phyloP scores from a whole-genome alignment of 2,888 invertebrate genomes.

The Hemicrepidius hirtus region DNA sequence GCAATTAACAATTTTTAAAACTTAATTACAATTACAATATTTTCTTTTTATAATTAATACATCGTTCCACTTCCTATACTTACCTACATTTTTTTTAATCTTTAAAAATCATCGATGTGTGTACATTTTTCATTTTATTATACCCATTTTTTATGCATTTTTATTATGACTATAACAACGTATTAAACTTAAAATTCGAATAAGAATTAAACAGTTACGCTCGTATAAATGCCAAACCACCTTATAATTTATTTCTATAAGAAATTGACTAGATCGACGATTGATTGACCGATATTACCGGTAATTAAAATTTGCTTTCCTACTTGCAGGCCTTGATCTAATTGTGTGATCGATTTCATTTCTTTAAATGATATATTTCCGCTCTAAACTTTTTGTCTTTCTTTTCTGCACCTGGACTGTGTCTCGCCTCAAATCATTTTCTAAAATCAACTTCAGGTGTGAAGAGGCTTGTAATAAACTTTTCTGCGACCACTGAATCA shows the following conservation, averaged over 20 bases:
- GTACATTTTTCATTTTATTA: constrained; percentile 17
- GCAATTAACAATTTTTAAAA: constrained; percentile 43
- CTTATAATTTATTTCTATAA: constrained; percentile 12
- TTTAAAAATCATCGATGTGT: constrained; percentile 26
- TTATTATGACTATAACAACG: constrained; percentile 9
- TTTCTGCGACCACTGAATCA: constrained; percentile 11
- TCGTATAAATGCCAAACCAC: constrained; percentile 8
- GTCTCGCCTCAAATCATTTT: neutral
- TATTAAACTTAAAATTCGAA: constrained; percentile 3
- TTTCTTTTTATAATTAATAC: constrained; percentile 50
- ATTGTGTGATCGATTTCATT: constrained; percentile 23
- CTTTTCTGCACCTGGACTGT: constrained; percentile 12
- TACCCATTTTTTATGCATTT: constrained; percentile 7
- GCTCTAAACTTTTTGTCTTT: constrained; percentile 10
- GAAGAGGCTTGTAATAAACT: neutral
- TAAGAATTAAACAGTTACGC: constrained; percentile 4
- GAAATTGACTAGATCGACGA: constrained; percentile 12
- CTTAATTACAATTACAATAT: constrained; percentile 45
- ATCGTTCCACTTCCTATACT: constrained; percentile 48
- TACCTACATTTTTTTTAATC: constrained; percentile 53
- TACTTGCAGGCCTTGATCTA: constrained; percentile 10
- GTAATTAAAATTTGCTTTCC: constrained; percentile 27
- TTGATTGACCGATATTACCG: constrained; percentile 16
- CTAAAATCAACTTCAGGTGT: neutral
- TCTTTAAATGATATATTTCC: constrained; percentile 23